Evolutionary conservation across 2,888 invertebrate species (phyloP).

Genomic region (Auanema sp.): DNA sequence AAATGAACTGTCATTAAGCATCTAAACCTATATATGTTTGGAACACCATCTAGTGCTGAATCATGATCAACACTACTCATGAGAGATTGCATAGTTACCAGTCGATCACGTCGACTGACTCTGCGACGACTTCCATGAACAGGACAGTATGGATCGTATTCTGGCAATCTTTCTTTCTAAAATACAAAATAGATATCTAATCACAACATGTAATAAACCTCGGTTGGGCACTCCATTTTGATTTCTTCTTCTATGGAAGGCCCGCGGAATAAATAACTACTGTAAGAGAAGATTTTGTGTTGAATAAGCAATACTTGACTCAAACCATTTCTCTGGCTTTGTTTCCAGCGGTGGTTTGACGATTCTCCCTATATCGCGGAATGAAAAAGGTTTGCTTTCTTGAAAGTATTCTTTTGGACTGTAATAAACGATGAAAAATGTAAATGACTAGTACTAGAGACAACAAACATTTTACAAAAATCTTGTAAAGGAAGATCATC

Average conservation of each 20-base stretch:
- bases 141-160: constrained; percentile 62
- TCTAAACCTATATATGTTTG: constrained; percentile 35
- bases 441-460: not conserved
- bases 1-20: no score
- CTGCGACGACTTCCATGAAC: constrained; percentile 57
- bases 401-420: constrained; percentile 50
- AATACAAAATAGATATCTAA: not conserved
- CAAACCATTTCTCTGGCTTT: constrained; percentile 48
- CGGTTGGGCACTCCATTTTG: constrained; percentile 23
- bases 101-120: constrained; percentile 28
- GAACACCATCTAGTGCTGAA: constrained; percentile 24
- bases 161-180: constrained; percentile 36
- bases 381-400: constrained; percentile 39
- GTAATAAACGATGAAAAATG: constrained; percentile 1
- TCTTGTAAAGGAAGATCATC: constrained; percentile 40
- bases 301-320: no score
- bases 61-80: constrained; percentile 48
- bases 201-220: constrained; percentile 10
- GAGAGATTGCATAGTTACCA: constrained; percentile 40
- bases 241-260: constrained; percentile 36
- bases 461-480: constrained; percentile 15
- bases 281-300: constrained; percentile 18
- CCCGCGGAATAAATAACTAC: constrained; percentile 54
- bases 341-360: constrained; percentile 30
- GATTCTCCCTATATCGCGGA: constrained; percentile 34